These are phyloP conservation scores for Cairina moschata DNA, from an alignment of 2,113 vertebrate genomes.

Conservation along the genomic window DNA sequence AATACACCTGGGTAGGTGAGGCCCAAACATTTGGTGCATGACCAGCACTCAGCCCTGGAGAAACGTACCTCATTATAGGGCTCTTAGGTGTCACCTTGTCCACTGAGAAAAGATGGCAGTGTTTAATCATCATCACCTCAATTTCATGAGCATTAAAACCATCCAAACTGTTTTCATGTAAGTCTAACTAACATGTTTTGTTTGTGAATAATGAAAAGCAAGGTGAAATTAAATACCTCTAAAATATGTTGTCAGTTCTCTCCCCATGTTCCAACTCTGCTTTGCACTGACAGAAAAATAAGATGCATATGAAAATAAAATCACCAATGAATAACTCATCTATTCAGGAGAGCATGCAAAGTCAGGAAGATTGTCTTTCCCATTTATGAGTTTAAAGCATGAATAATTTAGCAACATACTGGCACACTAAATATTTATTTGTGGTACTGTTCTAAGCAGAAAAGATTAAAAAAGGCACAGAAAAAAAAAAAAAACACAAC, in stretches of 20 bases:
- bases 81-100: neutral
- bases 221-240: constrained; percentile 23
- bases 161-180: neutral
- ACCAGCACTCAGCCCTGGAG: neutral
- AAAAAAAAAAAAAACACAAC: constrained; percentile 27
- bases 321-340: constrained; percentile 28
- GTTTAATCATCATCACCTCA: neutral
- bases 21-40: rapidly evolving
- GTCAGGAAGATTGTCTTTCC: constrained; percentile 62
- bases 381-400: constrained; percentile 63
- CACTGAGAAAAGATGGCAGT: neutral
- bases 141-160: neutral
- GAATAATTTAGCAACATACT: constrained; percentile 73
- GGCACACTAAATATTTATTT: constrained; percentile 70
- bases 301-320: constrained; percentile 38
- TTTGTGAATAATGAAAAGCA: neutral
- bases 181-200: neutral
- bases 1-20: neutral
- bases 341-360: constrained; percentile 52
- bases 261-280: neutral
- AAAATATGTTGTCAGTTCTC: constrained; percentile 26
- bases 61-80: neutral
- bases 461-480: constrained; percentile 15
- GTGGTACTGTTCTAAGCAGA: constrained; percentile 46
- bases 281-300: constrained; percentile 38